Conservation (phyloP, 1,140 invertebrate genomes). For the Ceratina calcarata region DNA sequence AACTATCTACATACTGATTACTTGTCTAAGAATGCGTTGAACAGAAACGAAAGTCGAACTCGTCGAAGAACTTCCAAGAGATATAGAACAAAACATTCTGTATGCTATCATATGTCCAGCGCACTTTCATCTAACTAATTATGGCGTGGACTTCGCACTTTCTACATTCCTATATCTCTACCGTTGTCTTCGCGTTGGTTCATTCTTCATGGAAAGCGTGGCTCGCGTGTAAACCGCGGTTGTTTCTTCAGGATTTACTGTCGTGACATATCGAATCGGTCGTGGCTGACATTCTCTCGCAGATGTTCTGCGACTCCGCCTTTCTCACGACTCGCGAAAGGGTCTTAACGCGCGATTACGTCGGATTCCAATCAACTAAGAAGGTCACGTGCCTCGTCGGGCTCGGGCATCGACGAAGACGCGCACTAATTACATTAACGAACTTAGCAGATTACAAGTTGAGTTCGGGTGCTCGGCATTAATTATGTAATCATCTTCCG, state of each 20-base stretch:
- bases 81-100: background rate
- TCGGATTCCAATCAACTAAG: constrained; percentile 17
- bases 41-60: background rate
- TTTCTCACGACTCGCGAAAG: constrained; percentile 23
- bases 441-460: constrained; percentile 6
- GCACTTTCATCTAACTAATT: constrained; percentile 26
- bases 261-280: background rate
- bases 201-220: no score
- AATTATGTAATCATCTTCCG: constrained; percentile 16
- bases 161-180: background rate
- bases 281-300: constrained; percentile 11
- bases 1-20: no score
- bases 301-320: background rate
- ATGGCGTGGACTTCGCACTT: background rate
- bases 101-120: background rate
- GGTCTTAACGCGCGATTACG: constrained; percentile 23
- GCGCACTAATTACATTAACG: constrained; percentile 30
- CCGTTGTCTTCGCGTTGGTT: background rate
- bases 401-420: background rate
- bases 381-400: background rate
- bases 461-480: background rate
- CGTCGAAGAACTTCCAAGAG: background rate
- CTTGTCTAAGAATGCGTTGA: background rate
- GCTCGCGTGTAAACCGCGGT: background rate
- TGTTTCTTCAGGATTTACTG: constrained; percentile 12